Conservation (phyloP, 2,797 vertebrate genomes). For the Sibirionetta formosa region DNA sequence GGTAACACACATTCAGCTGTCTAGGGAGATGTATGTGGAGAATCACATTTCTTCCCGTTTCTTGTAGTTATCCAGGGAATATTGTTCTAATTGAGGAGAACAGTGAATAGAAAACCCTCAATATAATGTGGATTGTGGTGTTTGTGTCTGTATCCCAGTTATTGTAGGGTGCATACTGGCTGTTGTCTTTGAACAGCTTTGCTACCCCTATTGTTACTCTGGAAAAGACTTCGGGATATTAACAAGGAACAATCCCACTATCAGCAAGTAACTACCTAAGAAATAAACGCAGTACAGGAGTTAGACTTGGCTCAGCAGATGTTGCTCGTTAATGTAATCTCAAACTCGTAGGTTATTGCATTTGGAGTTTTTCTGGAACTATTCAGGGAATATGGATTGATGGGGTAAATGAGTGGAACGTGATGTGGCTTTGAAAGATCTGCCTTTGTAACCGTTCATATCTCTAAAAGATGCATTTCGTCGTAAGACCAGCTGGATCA, state of each 20-base stretch:
- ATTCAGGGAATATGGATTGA: background rate
- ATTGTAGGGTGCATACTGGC: background rate
- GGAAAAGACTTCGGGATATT: background rate
- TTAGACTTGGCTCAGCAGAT: background rate
- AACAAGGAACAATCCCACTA: background rate
- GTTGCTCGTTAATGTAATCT: background rate
- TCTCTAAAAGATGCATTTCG: slow-evolving; percentile 23
- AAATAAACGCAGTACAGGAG: background rate
- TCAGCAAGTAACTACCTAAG: background rate
- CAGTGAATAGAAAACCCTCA: background rate
- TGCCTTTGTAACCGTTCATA: background rate
- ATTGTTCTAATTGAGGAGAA: background rate
- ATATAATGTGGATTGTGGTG: background rate
- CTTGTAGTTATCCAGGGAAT: background rate
- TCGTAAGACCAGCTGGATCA: background rate
- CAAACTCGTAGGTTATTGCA: slow-evolving; percentile 45
- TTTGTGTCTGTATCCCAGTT: background rate
- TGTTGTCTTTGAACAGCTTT: background rate
- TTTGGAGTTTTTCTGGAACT: slow-evolving; percentile 10
- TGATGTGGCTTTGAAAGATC: background rate
- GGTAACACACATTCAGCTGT: background rate
- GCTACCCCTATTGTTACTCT: background rate
- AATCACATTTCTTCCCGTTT: background rate
- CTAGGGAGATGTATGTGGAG: background rate
- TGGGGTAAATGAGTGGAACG: background rate